phyloP scores from a whole-genome alignment of 2,113 vertebrate species.

The Centropus unirufus region DNA sequence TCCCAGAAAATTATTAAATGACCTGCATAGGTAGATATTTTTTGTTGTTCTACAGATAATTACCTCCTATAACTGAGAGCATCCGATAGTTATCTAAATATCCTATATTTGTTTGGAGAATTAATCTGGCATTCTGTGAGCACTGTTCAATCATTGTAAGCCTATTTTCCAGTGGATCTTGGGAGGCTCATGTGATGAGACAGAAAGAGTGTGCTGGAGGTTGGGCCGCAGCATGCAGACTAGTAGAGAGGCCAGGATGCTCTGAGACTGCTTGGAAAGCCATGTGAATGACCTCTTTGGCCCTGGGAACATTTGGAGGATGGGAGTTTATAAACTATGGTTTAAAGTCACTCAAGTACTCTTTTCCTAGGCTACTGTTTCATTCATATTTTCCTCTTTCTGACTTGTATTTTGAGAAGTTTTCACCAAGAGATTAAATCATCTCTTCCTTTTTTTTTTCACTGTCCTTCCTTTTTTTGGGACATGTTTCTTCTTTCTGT shows the following conservation, averaged over 20 bases:
- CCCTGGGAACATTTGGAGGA: neutral
- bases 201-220: neutral
- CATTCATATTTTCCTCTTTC: neutral
- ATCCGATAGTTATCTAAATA: neutral
- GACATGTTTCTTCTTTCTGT: conserved; percentile 39
- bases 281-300: neutral
- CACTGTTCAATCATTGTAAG: neutral
- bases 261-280: neutral
- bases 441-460: conserved; percentile 6
- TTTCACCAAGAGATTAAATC: neutral
- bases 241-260: neutral
- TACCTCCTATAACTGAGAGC: neutral
- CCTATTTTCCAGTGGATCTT: neutral
- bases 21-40: neutral
- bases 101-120: neutral
- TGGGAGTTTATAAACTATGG: neutral
- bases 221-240: neutral
- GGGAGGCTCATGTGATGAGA: accelerated
- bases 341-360: neutral
- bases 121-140: neutral
- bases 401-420: neutral
- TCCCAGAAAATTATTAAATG: neutral
- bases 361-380: neutral
- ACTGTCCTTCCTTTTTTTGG: conserved; percentile 23
- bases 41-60: neutral